Evolutionary conservation across 2,888 invertebrate species (phyloP), one percentile per base, ranked within the genome.

Genomic region (Vanessa cardui): DNA sequence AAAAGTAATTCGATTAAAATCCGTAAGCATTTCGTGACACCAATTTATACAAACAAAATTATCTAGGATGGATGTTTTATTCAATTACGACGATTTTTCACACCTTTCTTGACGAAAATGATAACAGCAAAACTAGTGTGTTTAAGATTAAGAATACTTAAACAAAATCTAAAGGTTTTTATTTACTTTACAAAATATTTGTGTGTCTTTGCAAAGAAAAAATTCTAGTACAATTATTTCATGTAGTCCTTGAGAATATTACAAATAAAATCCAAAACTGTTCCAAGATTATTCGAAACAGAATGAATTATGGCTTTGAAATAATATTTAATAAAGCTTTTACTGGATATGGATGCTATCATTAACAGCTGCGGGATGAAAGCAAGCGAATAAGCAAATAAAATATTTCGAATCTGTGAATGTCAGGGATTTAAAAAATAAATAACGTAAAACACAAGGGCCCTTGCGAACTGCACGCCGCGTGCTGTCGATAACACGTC

Each of bases 401-500:
- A 39, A 39, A 12, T 12, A 39, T 39, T 12, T 39, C 12, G 39
- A 12, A 39, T 39, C 12, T 12, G 39, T 39, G 20, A 50, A 31
- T 39, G 47, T 46, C 9, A 46, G 31, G 6, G 2, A n/a, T 26
- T 46, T 47, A 12, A 15, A 61, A 61, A 61, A 47, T 49, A 61
- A 26, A 49, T 6, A 44, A 0, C 50, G 12, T 50, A 50, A 50
- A 68, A 70, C 64, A 68, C 64, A 68, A 67, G 68, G 62, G 12
- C 62, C 62, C 33, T 62, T 52, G 39, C 59, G 65, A 66, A 54
- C 33, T 63, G 68, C 62, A 59, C 9, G 39, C 61, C 69, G 71
- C 33, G 20, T 12, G 39, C 61, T 70, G 71, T 69, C 78, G 80
- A 86, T 85, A 85, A 82, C 81, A 73, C 77, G 76, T 74, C 78